phyloP scores from a whole-genome alignment of 2,797 vertebrate species.

The Etheostoma perlongum region DNA sequence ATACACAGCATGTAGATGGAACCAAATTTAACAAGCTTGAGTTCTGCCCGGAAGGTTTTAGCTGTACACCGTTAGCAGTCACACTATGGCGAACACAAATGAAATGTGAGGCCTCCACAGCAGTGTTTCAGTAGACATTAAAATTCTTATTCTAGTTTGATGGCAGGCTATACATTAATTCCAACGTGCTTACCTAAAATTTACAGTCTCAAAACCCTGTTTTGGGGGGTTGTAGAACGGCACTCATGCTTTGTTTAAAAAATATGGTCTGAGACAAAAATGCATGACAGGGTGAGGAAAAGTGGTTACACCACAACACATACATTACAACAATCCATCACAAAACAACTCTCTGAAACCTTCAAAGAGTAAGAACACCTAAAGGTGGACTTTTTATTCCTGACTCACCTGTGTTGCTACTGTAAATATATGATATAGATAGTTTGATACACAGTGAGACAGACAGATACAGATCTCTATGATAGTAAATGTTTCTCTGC shows the following conservation, averaged over 20 bases:
- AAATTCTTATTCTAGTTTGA: background rate
- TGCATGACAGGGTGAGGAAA: background rate
- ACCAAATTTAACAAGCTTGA: no score
- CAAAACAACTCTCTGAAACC: slow-evolving; percentile 7
- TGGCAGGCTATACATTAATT: no score
- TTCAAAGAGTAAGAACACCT: slow-evolving; percentile 15
- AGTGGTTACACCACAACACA: background rate
- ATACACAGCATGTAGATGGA: no score
- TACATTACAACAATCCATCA: background rate
- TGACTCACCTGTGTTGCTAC: slow-evolving; percentile 7
- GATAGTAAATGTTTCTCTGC: slow-evolving; percentile 33
- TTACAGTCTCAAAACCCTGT: background rate
- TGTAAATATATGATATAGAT: background rate
- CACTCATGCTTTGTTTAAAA: background rate
- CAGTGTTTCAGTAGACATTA: background rate
- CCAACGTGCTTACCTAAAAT: background rate
- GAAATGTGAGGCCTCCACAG: background rate
- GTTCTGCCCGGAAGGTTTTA: no score
- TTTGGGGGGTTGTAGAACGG: background rate
- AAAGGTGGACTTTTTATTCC: slow-evolving; percentile 3
- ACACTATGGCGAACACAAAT: no score
- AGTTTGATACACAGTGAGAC: background rate
- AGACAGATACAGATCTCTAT: slow-evolving; percentile 22
- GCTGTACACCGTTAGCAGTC: no score
- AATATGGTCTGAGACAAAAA: background rate